These are phyloP conservation scores for Enteromius afrohamiltoni DNA, from an alignment of 2,797 vertebrate species.

Conservation along the genomic window DNA sequence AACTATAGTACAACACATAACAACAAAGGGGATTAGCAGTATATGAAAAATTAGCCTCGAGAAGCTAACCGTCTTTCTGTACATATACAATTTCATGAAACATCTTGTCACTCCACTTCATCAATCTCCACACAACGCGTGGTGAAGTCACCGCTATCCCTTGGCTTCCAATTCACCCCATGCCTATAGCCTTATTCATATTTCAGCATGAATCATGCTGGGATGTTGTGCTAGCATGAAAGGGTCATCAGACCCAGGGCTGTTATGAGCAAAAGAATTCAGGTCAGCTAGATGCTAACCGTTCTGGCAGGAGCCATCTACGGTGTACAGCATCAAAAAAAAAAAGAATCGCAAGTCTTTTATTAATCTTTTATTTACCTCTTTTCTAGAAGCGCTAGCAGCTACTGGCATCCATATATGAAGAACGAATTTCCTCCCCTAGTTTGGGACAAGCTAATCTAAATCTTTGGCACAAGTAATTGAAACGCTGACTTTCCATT, in stretches of 20 bases:
- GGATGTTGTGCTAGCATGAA: slow-evolving; percentile 56
- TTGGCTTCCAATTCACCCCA: slow-evolving; percentile 32
- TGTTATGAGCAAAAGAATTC: slow-evolving; percentile 56
- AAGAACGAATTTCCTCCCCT: slow-evolving; percentile 34
- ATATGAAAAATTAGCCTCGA: slow-evolving; percentile 1
- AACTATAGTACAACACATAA: slow-evolving; percentile 14
- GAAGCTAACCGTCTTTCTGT: slow-evolving; percentile 15
- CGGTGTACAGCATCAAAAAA: slow-evolving; percentile 8
- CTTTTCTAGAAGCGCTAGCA: slow-evolving; percentile 8
- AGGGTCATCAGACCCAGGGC: slow-evolving; percentile 57
- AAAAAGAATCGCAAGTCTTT: not conserved
- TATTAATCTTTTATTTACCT: slow-evolving; percentile 41
- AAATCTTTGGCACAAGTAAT: slow-evolving; percentile 44
- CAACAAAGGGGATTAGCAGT: slow-evolving; percentile 32
- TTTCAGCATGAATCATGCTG: slow-evolving; percentile 50
- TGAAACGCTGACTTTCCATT: slow-evolving; percentile 57
- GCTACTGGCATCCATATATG: slow-evolving; percentile 33
- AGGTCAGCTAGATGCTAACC: slow-evolving; percentile 60
- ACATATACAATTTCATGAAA: slow-evolving; percentile 5
- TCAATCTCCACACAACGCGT: slow-evolving; percentile 50
- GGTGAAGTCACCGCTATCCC: slow-evolving; percentile 47
- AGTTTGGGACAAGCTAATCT: slow-evolving; percentile 30
- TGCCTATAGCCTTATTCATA: slow-evolving; percentile 48
- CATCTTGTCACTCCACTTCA: slow-evolving; percentile 34
- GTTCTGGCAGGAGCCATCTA: slow-evolving; percentile 46